Evolutionary conservation across 2,888 invertebrate genomes (phyloP), one percentile per base, ranked within the genome.

Genomic region (Ennomos quercinarius): DNA sequence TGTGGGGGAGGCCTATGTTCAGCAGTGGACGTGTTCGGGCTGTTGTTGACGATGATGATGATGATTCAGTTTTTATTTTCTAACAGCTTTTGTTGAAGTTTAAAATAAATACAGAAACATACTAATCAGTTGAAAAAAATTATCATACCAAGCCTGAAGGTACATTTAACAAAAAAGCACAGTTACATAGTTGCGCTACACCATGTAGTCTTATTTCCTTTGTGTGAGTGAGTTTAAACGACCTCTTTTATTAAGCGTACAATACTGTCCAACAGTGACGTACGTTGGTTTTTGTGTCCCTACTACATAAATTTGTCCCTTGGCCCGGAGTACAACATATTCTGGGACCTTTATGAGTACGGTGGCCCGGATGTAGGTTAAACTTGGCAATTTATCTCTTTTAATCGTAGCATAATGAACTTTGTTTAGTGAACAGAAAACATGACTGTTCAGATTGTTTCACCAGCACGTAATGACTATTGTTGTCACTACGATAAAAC

Each of bases 281-380:
- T 57, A 65, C 64, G 79, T 73, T 68, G 79, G 82, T 89, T 90
- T 91, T 89, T 90, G 88, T 84, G 80, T 78, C 72, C 70, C 68
- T 67, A 70, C 72, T 78, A 84, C 83, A 89, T 87, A 89, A 87
- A 89, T 89, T 88, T 84, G 80, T 83, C 84, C 84, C 83, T 82
- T 79, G 73, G 71, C 77, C 77, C 80, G 83, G 72, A 78, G 77
- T 76, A 81, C 74, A 82, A 82, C 84, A 83, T 86, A 86, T 85
- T 86, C 80, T 66, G 74, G 72, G 74, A 71, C 80, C 78, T 85
- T 89, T 89, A 90, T 90, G 89, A 91, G 87, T 83, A 84, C 86
- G 89, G 88, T 87, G 76, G 80, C 76, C 76, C 76, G 74, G 74
- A 75, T 71, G 77, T 78, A 77, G 80, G 81, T 78, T 82, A 81